phyloP scores from a whole-genome alignment of 1,140 invertebrate species.

The Andricus grossulariae region DNA sequence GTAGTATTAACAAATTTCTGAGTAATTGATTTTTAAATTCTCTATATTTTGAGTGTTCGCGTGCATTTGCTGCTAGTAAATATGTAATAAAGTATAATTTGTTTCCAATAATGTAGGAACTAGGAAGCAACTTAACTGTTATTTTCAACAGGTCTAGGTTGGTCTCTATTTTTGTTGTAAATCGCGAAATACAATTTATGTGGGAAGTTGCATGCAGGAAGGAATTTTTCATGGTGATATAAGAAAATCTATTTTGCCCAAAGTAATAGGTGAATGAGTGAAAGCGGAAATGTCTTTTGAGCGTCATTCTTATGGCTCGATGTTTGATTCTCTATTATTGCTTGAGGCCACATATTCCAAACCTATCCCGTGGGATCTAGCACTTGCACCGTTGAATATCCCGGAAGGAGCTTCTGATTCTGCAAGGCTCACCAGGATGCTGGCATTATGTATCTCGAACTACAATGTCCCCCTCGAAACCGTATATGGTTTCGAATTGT shows the following conservation, averaged over 20 bases:
- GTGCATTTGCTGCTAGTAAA: no score
- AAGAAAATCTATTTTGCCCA: neutral
- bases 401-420: constrained; percentile 49
- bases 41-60: no score
- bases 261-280: neutral
- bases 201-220: neutral
- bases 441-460: constrained; percentile 35
- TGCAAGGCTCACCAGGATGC: constrained; percentile 32
- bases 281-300: constrained; percentile 26
- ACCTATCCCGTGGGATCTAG: constrained; percentile 36
- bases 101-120: no score
- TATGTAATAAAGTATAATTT: no score
- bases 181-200: neutral
- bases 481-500: constrained; percentile 48
- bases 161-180: no score
- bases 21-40: no score
- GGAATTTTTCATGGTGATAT: neutral
- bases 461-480: constrained; percentile 30
- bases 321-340: constrained; percentile 27
- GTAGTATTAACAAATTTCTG: no score
- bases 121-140: no score
- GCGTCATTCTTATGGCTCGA: neutral
- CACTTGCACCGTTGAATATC: constrained; percentile 52
- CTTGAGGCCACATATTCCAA: constrained; percentile 3
- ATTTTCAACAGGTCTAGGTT: no score